Evolutionary conservation across 2,888 invertebrate genomes (phyloP).

Genomic region (Heliconius aoede): DNA sequence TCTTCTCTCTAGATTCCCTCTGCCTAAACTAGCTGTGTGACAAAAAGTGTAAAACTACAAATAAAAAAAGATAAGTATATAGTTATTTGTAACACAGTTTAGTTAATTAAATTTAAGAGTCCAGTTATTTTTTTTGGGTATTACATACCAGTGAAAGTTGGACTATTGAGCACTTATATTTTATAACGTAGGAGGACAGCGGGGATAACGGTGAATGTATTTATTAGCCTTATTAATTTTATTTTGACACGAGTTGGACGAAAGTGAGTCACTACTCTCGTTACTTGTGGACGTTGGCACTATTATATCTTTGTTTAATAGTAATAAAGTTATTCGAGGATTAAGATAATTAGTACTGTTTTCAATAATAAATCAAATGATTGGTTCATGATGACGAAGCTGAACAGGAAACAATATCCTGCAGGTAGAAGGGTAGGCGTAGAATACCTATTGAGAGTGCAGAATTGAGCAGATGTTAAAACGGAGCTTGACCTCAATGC

Average conservation of each 20-base stretch:
- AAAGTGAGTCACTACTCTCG: slow-evolving; percentile 33
- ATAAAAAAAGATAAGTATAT: neutral
- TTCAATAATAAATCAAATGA: no score
- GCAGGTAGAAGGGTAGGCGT: no score
- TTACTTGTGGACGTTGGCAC: slow-evolving; percentile 8
- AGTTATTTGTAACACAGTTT: neutral
- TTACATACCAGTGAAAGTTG: slow-evolving; percentile 9
- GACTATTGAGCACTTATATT: neutral
- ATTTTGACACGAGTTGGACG: slow-evolving; percentile 18
- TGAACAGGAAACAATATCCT: no score
- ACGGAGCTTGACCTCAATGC: no score
- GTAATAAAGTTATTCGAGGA: neutral
- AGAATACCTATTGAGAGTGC: no score
- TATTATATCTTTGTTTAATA: neutral
- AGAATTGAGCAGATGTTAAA: no score
- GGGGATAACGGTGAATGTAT: slow-evolving; percentile 33
- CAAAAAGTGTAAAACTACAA: neutral
- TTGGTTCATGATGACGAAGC: no score
- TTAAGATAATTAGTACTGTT: neutral
- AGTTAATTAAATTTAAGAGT: neutral
- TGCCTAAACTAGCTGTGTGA: neutral
- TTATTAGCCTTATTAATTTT: slow-evolving; percentile 19
- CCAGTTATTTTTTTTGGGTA: neutral
- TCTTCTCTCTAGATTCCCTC: neutral
- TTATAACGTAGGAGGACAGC: slow-evolving; percentile 34